phyloP scores from a whole-genome alignment of 2,888 invertebrate genomes.

The Abrostola tripartita region DNA sequence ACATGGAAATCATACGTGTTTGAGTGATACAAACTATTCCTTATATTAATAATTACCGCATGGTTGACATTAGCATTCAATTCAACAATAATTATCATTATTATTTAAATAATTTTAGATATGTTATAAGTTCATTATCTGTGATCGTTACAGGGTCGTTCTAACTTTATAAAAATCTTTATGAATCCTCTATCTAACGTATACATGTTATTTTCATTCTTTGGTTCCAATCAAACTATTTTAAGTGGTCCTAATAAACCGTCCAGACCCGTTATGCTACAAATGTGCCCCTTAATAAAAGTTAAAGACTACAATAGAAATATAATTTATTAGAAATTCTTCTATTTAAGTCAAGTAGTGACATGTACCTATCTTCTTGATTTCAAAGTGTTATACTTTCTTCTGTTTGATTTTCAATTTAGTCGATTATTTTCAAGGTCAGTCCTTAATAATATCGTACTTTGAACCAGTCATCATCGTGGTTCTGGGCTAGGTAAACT shows the following conservation, averaged over 20 bases:
- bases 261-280: slow-evolving; percentile 29
- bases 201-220: not conserved
- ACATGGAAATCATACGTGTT: not conserved
- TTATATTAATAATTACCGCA: too few relatives aligned
- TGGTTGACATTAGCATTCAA: too few relatives aligned
- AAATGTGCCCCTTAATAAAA: slow-evolving; percentile 18
- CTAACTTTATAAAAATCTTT: slow-evolving; percentile 26
- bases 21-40: too few relatives aligned
- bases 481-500: too few relatives aligned
- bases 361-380: too few relatives aligned
- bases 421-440: too few relatives aligned
- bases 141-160: slow-evolving; percentile 47
- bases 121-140: slow-evolving; percentile 37
- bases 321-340: not conserved
- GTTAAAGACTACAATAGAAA: not conserved
- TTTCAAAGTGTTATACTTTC: too few relatives aligned
- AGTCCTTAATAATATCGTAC: too few relatives aligned
- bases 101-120: slow-evolving; percentile 23
- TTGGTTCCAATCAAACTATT: slow-evolving; percentile 1
- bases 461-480: too few relatives aligned
- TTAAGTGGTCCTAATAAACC: slow-evolving; percentile 25
- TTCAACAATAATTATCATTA: not conserved
- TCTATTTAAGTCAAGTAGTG: too few relatives aligned
- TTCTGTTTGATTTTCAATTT: too few relatives aligned
- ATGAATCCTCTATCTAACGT: slow-evolving; percentile 3